A percentile compares a stretch with the other conserved stretches of the same genome.
Evolutionary conservation across 2,888 invertebrate genomes (phyloP).

Genomic region (Liodrosophila aerea): DNA sequence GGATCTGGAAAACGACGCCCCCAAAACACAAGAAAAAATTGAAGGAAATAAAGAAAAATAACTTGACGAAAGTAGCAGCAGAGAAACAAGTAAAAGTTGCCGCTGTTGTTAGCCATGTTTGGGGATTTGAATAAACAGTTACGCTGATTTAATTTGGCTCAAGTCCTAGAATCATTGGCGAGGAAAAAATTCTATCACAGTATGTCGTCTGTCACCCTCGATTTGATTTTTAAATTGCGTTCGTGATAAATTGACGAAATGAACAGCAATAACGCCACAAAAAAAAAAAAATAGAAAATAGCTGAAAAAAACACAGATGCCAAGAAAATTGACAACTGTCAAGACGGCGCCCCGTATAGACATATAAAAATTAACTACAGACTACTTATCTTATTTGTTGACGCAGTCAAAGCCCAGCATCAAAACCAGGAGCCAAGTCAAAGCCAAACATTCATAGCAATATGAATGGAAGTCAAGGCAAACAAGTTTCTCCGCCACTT

Average conservation of each 20-base stretch:
- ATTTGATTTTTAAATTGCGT: slow-evolving; percentile 79
- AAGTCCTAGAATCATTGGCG: slow-evolving; percentile 37
- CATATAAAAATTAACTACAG: slow-evolving; percentile 79
- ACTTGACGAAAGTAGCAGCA: slow-evolving; percentile 58
- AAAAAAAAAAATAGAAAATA: slow-evolving; percentile 17
- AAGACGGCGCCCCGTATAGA: slow-evolving; percentile 60
- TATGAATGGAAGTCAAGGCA: slow-evolving; percentile 47
- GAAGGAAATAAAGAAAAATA: slow-evolving; percentile 53
- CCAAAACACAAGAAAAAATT: slow-evolving; percentile 30
- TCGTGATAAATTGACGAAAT: slow-evolving; percentile 80
- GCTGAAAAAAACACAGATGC: slow-evolving; percentile 5
- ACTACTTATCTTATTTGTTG: slow-evolving; percentile 78
- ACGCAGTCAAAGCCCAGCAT: slow-evolving; percentile 33
- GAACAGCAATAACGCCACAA: slow-evolving; percentile 70
- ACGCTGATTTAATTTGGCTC: slow-evolving; percentile 80
- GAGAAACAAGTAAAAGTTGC: slow-evolving; percentile 52
- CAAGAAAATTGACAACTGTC: slow-evolving; percentile 75
- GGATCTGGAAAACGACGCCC: slow-evolving; percentile 42
- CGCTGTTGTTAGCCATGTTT: slow-evolving; percentile 65
- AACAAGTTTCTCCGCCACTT: slow-evolving; percentile 51
- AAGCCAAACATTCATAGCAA: slow-evolving; percentile 29
- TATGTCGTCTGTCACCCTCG: slow-evolving; percentile 79
- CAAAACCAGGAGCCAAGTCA: slow-evolving; percentile 16
- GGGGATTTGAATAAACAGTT: slow-evolving; percentile 81
- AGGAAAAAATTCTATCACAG: slow-evolving; percentile 73